These are phyloP conservation scores for Syrphus vitripennis DNA, from an alignment of 2,888 invertebrate genomes.

Conservation along the genomic window DNA sequence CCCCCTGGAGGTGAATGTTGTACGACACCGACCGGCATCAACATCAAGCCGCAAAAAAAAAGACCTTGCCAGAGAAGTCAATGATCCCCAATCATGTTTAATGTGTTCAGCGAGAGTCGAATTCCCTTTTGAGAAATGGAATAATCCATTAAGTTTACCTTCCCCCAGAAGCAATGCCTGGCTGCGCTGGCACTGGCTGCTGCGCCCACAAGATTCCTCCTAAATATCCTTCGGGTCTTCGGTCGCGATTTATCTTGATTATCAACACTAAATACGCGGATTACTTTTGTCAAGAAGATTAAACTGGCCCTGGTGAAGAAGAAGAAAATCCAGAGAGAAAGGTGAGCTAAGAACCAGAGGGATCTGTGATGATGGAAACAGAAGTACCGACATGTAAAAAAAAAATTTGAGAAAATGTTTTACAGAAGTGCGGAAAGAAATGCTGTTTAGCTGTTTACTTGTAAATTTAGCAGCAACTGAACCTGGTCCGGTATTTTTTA, in stretches of 20 bases:
- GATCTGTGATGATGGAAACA: background rate
- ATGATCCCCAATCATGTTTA: constrained; percentile 68
- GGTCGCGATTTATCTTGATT: constrained; percentile 71
- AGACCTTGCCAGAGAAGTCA: constrained; percentile 64
- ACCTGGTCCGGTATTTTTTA: background rate
- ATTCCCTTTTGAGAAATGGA: constrained; percentile 55
- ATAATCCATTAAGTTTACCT: constrained; percentile 67
- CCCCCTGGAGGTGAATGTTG: background rate
- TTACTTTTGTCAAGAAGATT: constrained; percentile 60
- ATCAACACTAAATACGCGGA: constrained; percentile 69
- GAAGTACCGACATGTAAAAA: background rate
- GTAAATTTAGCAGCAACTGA: background rate
- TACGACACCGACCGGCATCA: background rate
- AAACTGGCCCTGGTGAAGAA: constrained; percentile 1
- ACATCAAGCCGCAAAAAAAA: background rate
- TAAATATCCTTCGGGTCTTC: constrained; percentile 57
- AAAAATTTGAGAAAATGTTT: constrained; percentile 29
- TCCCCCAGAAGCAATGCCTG: constrained; percentile 21
- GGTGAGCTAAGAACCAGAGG: background rate
- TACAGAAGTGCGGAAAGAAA: constrained; percentile 33
- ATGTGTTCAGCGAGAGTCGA: constrained; percentile 50
- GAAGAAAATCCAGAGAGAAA: background rate
- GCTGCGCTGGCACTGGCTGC: background rate
- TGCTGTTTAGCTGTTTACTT: constrained; percentile 43
- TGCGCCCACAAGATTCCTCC: constrained; percentile 43